Percentiles rank a stretch among this genome's conserved stretches.
Conservation (phyloP, 1,140 invertebrate species). For the Eulimnadia texana region DNA sequence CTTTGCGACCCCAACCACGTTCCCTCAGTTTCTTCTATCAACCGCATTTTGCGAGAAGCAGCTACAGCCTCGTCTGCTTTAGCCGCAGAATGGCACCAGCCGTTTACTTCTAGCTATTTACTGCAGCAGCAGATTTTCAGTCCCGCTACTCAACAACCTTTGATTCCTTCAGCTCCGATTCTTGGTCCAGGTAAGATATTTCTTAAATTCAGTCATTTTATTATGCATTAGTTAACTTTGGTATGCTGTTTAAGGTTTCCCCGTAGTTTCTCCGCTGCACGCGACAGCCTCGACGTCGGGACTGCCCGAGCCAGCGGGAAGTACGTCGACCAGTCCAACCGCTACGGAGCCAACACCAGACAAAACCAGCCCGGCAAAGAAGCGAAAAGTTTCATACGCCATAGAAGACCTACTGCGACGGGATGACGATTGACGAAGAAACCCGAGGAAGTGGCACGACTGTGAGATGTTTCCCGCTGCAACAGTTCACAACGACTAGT, state of each 20-base stretch:
- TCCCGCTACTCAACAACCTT: neutral
- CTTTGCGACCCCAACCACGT: slow-evolving; percentile 46
- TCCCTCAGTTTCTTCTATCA: slow-evolving; percentile 82
- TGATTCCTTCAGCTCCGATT: neutral
- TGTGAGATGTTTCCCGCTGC: too few relatives aligned
- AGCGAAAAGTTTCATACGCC: too few relatives aligned
- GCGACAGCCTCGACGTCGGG: neutral
- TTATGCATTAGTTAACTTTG: neutral
- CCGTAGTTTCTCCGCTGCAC: neutral
- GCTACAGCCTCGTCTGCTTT: slow-evolving; percentile 22
- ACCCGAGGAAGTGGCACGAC: too few relatives aligned
- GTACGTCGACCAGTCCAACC: too few relatives aligned
- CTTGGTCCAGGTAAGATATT: neutral
- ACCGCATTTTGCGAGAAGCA: slow-evolving; percentile 75
- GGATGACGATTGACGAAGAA: too few relatives aligned
- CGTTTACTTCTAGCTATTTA: neutral
- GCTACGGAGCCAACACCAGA: too few relatives aligned
- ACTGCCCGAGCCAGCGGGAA: neutral
- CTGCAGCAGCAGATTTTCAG: neutral
- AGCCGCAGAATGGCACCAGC: slow-evolving; percentile 1
- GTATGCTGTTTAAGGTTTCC: neutral
- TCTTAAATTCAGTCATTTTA: neutral
- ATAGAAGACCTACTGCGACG: too few relatives aligned
- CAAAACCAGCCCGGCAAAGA: too few relatives aligned
- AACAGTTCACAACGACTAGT: too few relatives aligned